These are phyloP conservation scores for Magallana ariakensis DNA, from an alignment of 1,140 invertebrate species.

Conservation along the genomic window DNA sequence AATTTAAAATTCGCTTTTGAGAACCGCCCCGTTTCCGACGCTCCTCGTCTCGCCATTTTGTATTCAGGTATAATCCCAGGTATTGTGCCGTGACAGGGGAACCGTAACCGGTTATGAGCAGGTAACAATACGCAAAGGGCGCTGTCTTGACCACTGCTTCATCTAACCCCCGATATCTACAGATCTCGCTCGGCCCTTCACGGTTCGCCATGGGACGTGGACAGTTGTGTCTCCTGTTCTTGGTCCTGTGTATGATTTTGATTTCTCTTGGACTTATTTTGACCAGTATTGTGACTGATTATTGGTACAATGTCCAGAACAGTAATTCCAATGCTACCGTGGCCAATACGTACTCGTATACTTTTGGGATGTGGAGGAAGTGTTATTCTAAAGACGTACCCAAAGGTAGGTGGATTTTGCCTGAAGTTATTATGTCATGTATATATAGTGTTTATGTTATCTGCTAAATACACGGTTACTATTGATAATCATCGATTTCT, in stretches of 20 bases:
- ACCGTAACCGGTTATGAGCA: slow-evolving; percentile 23
- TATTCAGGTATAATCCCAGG: slow-evolving; percentile 14
- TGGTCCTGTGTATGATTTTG: slow-evolving; percentile 61
- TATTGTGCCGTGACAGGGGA: slow-evolving; percentile 21
- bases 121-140: not conserved
- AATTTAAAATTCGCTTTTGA: slow-evolving; percentile 11
- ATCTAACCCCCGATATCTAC: too few relatives aligned
- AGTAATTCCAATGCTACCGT: slow-evolving; percentile 45
- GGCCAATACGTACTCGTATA: slow-evolving; percentile 54
- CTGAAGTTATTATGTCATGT: too few relatives aligned
- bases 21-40: not conserved
- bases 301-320: slow-evolving; percentile 60
- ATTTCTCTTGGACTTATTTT: slow-evolving; percentile 57
- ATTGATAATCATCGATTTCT: too few relatives aligned
- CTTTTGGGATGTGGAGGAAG: slow-evolving; percentile 65
- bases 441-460: too few relatives aligned
- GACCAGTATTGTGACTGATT: slow-evolving; percentile 61
- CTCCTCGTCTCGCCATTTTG: not conserved
- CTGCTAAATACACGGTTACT: too few relatives aligned
- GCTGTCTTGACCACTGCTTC: slow-evolving; percentile 7
- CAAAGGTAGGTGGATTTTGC: slow-evolving; percentile 45
- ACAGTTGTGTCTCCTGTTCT: slow-evolving; percentile 46
- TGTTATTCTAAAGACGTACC: slow-evolving; percentile 59
- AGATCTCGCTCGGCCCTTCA: not conserved
- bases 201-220: slow-evolving; percentile 43